Evolutionary conservation across 2,888 invertebrate genomes (phyloP).

Genomic region (Trachelus iudaicus): DNA sequence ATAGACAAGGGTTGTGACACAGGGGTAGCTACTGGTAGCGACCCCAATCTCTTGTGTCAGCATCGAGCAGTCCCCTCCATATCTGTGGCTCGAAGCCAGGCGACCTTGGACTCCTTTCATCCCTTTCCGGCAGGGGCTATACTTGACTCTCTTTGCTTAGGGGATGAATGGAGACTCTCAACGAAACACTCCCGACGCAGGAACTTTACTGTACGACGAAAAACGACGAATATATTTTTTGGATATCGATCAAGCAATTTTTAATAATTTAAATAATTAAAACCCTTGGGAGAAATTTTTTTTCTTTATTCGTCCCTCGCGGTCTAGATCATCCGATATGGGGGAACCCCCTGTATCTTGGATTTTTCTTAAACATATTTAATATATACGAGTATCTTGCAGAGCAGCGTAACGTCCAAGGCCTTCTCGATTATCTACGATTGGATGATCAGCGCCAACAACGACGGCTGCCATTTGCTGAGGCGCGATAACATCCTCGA

Average conservation of each 20-base stretch:
- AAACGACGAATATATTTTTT: not conserved
- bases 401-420: conserved; percentile 64
- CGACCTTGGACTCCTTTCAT: conserved; percentile 49
- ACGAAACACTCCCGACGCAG: conserved; percentile 28
- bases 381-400: conserved; percentile 21
- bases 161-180: conserved; percentile 37
- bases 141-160: conserved; percentile 41
- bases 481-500: conserved; percentile 78
- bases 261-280: not conserved
- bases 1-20: conserved; percentile 22
- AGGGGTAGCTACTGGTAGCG: conserved; percentile 11
- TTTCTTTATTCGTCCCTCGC: not conserved
- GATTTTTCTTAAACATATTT: not conserved
- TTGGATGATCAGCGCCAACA: conserved; percentile 80
- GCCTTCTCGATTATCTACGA: conserved; percentile 81
- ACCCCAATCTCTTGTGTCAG: conserved; percentile 47
- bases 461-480: conserved; percentile 74
- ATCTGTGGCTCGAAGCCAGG: conserved; percentile 36
- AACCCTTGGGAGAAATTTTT: not conserved
- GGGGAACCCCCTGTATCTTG: not conserved
- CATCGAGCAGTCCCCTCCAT: conserved; percentile 29
- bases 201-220: not conserved
- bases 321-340: too few relatives aligned
- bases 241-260: not conserved
- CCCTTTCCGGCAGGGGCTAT: conserved; percentile 31